phyloP scores from a whole-genome alignment of 1,140 invertebrate species.

The Schlechtendalia chinensis region DNA sequence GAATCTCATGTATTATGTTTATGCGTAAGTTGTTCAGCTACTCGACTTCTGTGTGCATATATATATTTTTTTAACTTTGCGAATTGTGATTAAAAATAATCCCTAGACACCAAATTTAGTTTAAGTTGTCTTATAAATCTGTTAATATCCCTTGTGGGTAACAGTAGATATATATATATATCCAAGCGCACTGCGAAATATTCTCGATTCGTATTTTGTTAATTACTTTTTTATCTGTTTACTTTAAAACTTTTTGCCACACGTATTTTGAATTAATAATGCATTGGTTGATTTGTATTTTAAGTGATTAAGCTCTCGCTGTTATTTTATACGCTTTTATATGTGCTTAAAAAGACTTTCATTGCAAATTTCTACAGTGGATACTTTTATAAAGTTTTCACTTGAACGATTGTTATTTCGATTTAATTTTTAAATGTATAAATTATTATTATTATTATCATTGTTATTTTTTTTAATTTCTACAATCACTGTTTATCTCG shows the following conservation, averaged over 20 bases:
- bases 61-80: neutral
- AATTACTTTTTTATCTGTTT: conserved; percentile 31
- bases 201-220: conserved; percentile 14
- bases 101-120: neutral
- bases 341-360: neutral
- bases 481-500: neutral
- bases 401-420: neutral
- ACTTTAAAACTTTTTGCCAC: conserved; percentile 19
- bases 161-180: neutral
- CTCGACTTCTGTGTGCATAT: neutral
- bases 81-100: conserved; percentile 10
- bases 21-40: neutral
- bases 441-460: too few relatives aligned
- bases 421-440: neutral
- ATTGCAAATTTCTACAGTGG: neutral
- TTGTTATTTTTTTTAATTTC: neutral
- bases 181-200: conserved; percentile 15
- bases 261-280: conserved; percentile 34
- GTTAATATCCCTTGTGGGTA: conserved; percentile 22
- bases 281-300: conserved; percentile 19
- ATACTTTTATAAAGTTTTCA: neutral
- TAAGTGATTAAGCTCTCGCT: conserved; percentile 11
- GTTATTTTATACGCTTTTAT: neutral
- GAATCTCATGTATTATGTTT: too few relatives aligned
- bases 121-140: neutral